Evolutionary conservation across 2,797 vertebrate genomes (phyloP).

Genomic region (Sebastes minor): DNA sequence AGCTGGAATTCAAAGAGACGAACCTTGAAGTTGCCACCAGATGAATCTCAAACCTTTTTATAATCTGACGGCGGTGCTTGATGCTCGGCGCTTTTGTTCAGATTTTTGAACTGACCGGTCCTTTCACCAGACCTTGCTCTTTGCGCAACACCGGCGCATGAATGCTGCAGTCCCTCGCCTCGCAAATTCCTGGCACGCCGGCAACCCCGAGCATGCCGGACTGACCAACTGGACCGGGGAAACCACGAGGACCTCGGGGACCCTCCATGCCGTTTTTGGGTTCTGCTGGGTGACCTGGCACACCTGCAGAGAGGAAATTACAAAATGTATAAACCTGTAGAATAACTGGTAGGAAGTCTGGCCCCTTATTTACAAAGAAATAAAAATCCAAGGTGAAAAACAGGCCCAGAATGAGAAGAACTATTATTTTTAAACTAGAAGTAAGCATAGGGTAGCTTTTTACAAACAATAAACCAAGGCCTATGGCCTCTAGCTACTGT

Average conservation of each 20-base stretch:
- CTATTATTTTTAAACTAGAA: not conserved
- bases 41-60: not conserved
- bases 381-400: not conserved
- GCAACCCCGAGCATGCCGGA: slow-evolving; percentile 55
- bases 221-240: slow-evolving; percentile 70
- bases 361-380: not conserved
- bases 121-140: slow-evolving; percentile 82
- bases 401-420: not conserved
- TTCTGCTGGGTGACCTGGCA: slow-evolving; percentile 74
- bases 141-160: slow-evolving; percentile 75
- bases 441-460: too few species aligned
- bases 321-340: not conserved
- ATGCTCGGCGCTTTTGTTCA: not conserved
- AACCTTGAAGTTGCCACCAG: not conserved
- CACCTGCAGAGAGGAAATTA: slow-evolving; percentile 60
- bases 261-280: slow-evolving; percentile 74
- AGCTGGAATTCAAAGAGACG: not conserved
- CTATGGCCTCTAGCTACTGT: too few species aligned
- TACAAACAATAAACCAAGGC: not conserved
- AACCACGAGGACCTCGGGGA: slow-evolving; percentile 66
- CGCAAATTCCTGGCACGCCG: slow-evolving; percentile 78
- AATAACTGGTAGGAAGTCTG: not conserved
- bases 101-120: slow-evolving; percentile 65
- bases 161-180: slow-evolving; percentile 81
- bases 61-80: not conserved